Percentiles rank a stretch among this genome's conserved stretches.
These are phyloP conservation scores for Procavia capensis DNA, from an alignment of 2,113 vertebrate species.

Conservation along the genomic window DNA sequence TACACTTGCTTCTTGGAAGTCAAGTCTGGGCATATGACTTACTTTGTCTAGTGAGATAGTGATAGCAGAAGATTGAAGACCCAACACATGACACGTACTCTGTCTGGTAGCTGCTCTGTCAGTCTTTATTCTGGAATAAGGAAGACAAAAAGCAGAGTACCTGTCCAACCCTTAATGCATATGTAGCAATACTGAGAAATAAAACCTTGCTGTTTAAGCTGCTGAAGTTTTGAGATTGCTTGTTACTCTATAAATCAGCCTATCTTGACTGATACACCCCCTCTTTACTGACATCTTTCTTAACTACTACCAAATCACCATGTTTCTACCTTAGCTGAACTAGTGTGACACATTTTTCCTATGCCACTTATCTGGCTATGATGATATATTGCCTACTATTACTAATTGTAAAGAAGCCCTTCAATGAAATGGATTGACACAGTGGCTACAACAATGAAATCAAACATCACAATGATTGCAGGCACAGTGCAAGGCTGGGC, in stretches of 20 bases:
- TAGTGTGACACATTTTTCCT: conserved; percentile 6
- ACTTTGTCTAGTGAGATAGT: conserved; percentile 15
- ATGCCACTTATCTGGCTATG: neutral
- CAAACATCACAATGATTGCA: too few relatives aligned
- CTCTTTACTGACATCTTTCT: conserved; percentile 20
- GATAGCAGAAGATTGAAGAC: conserved; percentile 18
- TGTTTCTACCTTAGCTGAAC: conserved; percentile 3
- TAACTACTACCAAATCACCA: conserved; percentile 12
- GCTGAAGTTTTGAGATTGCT: conserved; percentile 19
- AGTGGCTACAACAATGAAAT: too few relatives aligned
- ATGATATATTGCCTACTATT: neutral
- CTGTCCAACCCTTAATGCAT: neutral
- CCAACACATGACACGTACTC: neutral
- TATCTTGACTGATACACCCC: neutral
- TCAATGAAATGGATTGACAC: too few relatives aligned
- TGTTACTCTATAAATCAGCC: neutral
- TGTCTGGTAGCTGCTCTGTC: neutral
- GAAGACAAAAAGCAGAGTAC: conserved; percentile 22
- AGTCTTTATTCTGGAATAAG: conserved; percentile 47
- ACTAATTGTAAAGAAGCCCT: neutral
- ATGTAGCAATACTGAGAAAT: conserved; percentile 28
- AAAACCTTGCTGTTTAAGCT: conserved; percentile 24
- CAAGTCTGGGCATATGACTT: neutral
- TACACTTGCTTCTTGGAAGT: neutral
- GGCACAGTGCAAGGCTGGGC: too few relatives aligned